Percentiles rank a stretch among this genome's conserved stretches.
Conservation (phyloP, 2,113 vertebrate genomes). For the Chloropsis cyanopogon region DNA sequence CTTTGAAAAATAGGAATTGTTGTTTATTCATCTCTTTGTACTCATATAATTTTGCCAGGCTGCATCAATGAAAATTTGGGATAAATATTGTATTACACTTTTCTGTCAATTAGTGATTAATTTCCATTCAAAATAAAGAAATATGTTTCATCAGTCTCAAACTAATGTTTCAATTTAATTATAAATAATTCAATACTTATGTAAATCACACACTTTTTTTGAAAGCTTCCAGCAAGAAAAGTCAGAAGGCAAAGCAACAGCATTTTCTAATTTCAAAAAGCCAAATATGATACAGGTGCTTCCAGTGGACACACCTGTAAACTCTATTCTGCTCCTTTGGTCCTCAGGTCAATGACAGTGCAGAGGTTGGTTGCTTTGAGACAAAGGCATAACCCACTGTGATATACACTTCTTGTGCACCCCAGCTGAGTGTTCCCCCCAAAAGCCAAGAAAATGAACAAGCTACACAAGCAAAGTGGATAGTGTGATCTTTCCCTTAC, state of each 20-base stretch:
- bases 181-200: not conserved
- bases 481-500: not conserved
- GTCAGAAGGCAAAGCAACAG: not conserved
- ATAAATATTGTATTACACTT: not conserved
- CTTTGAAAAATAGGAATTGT: not conserved
- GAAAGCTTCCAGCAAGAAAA: not conserved
- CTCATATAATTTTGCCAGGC: not conserved
- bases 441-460: not conserved
- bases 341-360: not conserved
- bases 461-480: not conserved
- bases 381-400: not conserved
- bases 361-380: not conserved
- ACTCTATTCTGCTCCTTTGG: not conserved
- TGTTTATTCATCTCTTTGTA: not conserved
- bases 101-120: not conserved
- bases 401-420: rapidly evolving
- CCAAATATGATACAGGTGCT: not conserved
- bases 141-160: not conserved
- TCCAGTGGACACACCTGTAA: not conserved
- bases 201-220: not conserved
- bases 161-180: not conserved
- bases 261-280: not conserved
- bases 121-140: not conserved
- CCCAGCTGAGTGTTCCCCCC: not conserved
- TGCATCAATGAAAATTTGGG: not conserved